These are phyloP conservation scores for Diabrotica undecimpunctata DNA, from an alignment of 1,140 invertebrate species.

Conservation along the genomic window DNA sequence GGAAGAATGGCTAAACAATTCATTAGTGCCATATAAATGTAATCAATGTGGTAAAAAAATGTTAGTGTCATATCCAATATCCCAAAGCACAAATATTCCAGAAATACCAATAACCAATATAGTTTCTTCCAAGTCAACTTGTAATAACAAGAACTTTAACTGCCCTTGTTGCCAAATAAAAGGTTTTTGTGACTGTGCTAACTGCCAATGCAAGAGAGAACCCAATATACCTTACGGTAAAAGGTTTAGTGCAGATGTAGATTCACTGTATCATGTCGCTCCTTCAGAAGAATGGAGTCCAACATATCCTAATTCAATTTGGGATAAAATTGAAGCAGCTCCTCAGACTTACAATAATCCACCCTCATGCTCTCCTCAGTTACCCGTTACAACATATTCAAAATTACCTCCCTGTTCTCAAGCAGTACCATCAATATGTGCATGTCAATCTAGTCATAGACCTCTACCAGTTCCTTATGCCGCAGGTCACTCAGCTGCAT, in stretches of 20 bases:
- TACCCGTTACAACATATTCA: too few species aligned
- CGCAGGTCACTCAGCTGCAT: not conserved
- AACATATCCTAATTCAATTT: not conserved
- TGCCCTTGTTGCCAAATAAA: constrained; percentile 12
- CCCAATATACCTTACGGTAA: constrained; percentile 9
- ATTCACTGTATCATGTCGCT: constrained; percentile 6
- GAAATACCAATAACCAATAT: not conserved
- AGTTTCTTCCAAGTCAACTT: not conserved
- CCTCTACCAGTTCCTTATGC: not conserved
- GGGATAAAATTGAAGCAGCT: not conserved
- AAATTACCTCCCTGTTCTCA: too few species aligned
- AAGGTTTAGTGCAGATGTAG: constrained; percentile 12
- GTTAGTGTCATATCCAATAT: constrained; percentile 8
- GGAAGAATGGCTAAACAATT: constrained; percentile 11
- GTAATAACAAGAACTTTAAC: not conserved
- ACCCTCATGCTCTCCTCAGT: not conserved
- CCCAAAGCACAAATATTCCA: not conserved
- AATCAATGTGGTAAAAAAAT: constrained; percentile 6
- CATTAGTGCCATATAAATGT: constrained; percentile 8
- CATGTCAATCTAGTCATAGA: too few species aligned
- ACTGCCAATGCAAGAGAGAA: constrained; percentile 5
- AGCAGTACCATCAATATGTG: too few species aligned
- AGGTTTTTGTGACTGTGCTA: constrained; percentile 7
- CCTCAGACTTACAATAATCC: not conserved
- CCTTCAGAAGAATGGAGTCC: not conserved